Evolutionary conservation across 2,797 vertebrate genomes (phyloP), one percentile per base, ranked within the genome.

Genomic region (Mastacembelus armatus): DNA sequence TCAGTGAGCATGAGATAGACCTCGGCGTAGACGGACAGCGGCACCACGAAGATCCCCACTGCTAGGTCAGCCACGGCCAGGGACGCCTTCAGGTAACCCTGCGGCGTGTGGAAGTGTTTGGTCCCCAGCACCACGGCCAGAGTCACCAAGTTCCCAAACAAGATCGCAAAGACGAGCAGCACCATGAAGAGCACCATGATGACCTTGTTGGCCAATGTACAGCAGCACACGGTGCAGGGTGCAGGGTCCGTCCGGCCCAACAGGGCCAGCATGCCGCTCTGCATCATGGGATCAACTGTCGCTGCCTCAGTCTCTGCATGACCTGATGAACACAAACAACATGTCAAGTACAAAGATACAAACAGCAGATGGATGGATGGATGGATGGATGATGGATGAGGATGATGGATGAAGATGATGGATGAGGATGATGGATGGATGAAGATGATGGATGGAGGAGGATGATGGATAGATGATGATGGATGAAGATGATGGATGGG

Each of bases 51-150:
- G 5, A 90, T 62, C 14, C 94, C 94, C 75, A 94, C 92, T 0
- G 92, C 91, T 54, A 95, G 77, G 48, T 95, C 94, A 1, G 94
- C 93, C 66, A 91, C 91, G 0, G 94, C 93, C 4, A 95, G 84
- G 0, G 94, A 95, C 0, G 92, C 94, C 85, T 95, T 95, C 62
- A 95, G 86, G 84, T 94, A 94, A 0, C 94, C 94, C 71, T 95
- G 94, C 0, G 94, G 90, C 0, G 91, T 94, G 69, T 91, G 92
- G 80, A 94, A 92, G 74, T 91, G 91, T 50, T 91, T 93, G 2
- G 89, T 94, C 27, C 92, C 91, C 2, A 92, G 24, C 42, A 94
- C 71, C 26, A 95, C 92, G 2, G 93, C 91, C 75, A 95, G 83
- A 40, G 94, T 95, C 63, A 95, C 74, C 8, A 87, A 27, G 81